Evolutionary conservation across 2,888 invertebrate genomes (phyloP).

Genomic region (Zaprionus lineosus): DNA sequence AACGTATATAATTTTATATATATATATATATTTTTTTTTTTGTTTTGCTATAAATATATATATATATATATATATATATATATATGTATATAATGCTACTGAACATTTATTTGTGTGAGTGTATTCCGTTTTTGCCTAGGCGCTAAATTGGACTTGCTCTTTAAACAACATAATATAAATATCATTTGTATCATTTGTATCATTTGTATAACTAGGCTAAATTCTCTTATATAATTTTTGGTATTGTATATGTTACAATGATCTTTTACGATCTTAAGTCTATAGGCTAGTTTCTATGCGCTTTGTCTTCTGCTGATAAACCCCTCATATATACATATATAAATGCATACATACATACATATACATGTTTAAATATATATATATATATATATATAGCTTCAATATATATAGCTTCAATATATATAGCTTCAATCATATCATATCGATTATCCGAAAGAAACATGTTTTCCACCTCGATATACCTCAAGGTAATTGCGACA

Average conservation of each 20-base stretch:
- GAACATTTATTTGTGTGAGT: conserved; percentile 32
- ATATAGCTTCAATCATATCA: too few species aligned
- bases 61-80: conserved; percentile 11
- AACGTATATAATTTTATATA: conserved; percentile 8
- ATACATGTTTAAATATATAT: too few species aligned
- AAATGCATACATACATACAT: background rate
- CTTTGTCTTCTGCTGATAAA: conserved; percentile 24
- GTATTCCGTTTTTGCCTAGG: conserved; percentile 17
- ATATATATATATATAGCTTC: too few species aligned
- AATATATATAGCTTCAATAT: too few species aligned
- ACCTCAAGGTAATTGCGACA: conserved; percentile 38
- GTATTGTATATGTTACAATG: conserved; percentile 74
- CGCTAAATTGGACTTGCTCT: conserved; percentile 50
- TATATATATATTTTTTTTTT: background rate
- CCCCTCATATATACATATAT: conserved; percentile 1
- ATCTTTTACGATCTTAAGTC: conserved; percentile 67
- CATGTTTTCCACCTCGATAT: conserved; percentile 31
- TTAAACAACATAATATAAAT: conserved; percentile 40
- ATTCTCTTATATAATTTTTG: conserved; percentile 48
- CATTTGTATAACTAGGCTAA: conserved; percentile 68
- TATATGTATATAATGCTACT: conserved; percentile 21
- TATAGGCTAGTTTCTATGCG: conserved; percentile 62
- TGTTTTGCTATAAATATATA: conserved; percentile 10
- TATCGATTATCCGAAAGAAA: conserved; percentile 45
- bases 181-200: conserved; percentile 35